Evolutionary conservation across 2,113 vertebrate genomes (phyloP).

Genomic region (Lophochroa leadbeateri): DNA sequence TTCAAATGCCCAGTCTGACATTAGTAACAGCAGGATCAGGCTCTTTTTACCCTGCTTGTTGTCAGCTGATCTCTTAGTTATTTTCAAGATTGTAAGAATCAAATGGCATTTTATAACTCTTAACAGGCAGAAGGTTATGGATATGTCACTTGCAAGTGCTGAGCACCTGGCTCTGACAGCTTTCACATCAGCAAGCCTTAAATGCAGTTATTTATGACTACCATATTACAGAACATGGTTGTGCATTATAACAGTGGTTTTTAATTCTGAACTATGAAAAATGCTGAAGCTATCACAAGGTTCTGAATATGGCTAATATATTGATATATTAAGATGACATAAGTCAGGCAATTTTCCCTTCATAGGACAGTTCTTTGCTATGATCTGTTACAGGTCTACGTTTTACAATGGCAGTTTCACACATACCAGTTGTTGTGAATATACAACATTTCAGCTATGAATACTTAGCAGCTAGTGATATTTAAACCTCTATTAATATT

Average conservation of each 20-base stretch:
- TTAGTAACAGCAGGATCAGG: background rate
- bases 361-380: background rate
- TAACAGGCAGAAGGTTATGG: background rate
- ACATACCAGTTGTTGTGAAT: background rate
- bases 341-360: background rate
- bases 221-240: background rate
- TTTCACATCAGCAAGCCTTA: background rate
- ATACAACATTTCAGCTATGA: background rate
- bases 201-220: background rate
- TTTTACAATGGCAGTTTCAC: background rate
- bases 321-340: background rate
- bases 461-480: background rate
- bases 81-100: background rate
- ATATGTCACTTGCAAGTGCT: background rate
- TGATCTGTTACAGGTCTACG: background rate
- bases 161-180: background rate
- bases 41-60: background rate
- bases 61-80: background rate
- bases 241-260: background rate
- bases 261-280: background rate
- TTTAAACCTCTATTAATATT: background rate
- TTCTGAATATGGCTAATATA: background rate
- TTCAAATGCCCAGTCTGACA: background rate
- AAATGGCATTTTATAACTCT: background rate
- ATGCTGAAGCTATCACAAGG: background rate